Percentiles rank a stretch among this genome's conserved stretches.
phyloP scores from a whole-genome alignment of 1,140 invertebrate species.

The Leptinotarsa texana region DNA sequence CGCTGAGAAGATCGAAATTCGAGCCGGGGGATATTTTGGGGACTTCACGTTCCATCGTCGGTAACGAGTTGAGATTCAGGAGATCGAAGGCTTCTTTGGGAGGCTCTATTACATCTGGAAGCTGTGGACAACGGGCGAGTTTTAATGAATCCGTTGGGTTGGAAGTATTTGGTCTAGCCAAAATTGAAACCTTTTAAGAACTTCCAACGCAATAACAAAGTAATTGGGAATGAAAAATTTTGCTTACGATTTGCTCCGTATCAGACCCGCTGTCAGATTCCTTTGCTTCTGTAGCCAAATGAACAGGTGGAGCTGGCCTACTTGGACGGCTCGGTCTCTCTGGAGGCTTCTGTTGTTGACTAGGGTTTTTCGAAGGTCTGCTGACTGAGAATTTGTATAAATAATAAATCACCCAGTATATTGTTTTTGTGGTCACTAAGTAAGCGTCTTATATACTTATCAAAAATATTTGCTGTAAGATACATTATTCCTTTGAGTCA shows the following conservation, averaged over 20 bases:
- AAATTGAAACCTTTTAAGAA: no score
- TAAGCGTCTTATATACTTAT: no score
- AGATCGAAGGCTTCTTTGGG: slow-evolving; percentile 57
- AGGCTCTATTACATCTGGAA: neutral
- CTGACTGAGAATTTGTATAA: slow-evolving; percentile 35
- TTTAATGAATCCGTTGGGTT: neutral
- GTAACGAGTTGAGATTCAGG: slow-evolving; percentile 58
- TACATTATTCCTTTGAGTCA: no score
- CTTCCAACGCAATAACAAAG: neutral
- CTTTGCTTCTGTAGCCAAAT: slow-evolving; percentile 31
- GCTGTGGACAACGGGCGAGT: neutral
- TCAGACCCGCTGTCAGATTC: slow-evolving; percentile 48
- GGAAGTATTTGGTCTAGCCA: no score
- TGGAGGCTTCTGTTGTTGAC: slow-evolving; percentile 34
- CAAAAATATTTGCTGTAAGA: no score
- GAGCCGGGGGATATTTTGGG: slow-evolving; percentile 50
- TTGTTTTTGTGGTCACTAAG: no score
- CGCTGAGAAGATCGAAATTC: slow-evolving; percentile 68
- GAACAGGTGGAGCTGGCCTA: slow-evolving; percentile 53
- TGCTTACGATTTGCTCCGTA: slow-evolving; percentile 28
- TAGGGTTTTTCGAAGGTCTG: slow-evolving; percentile 37
- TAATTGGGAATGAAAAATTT: neutral
- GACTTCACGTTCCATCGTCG: slow-evolving; percentile 23
- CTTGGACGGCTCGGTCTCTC: slow-evolving; percentile 41
- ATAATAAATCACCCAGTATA: no score